These are phyloP conservation scores for western clawed frog (Xenopus tropicalis) DNA, from an alignment of 2,113 vertebrate genomes.

Conservation along the genomic window UCB_Xtro_10.0 CM004452.2:41897501-41898000, in stretches of 20 bases:
- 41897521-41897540: too few species aligned
- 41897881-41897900: slow-evolving; percentile 40
- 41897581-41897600: slow-evolving; percentile 15
- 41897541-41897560: too few species aligned
- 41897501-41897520: too few species aligned
- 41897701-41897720: slow-evolving; percentile 41
- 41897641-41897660: slow-evolving; percentile 35
- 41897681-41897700: slow-evolving; percentile 35
- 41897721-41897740: slow-evolving; percentile 38
- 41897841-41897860: slow-evolving; percentile 42
- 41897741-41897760: slow-evolving; percentile 40
- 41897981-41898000: slow-evolving; percentile 43
- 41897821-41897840: slow-evolving; percentile 40
- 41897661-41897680: slow-evolving; percentile 38
- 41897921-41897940: slow-evolving; percentile 34
- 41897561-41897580: too few species aligned
- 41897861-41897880: slow-evolving; percentile 42
- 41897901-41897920: slow-evolving; percentile 40
- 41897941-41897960: slow-evolving; percentile 36
- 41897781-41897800: slow-evolving; percentile 42
- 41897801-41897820: slow-evolving; percentile 40
- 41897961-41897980: slow-evolving; percentile 43
- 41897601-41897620: not conserved
- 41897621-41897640: slow-evolving; percentile 22
- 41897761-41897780: slow-evolving; percentile 40